Evolutionary conservation across 2,113 vertebrate genomes (phyloP).

Genomic region (Lamprologus lemairii): DNA sequence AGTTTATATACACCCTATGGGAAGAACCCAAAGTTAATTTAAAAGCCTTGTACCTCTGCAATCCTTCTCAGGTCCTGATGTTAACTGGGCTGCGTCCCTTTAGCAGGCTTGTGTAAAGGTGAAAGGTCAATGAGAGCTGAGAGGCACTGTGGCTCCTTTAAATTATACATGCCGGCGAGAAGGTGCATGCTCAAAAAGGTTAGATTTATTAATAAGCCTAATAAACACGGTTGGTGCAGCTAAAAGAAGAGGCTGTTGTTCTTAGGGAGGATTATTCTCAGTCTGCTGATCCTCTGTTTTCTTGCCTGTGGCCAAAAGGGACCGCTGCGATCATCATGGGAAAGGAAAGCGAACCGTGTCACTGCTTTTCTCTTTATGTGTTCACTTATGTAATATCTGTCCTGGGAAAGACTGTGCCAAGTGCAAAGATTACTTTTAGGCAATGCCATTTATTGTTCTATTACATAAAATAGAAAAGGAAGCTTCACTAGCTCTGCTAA

Average conservation of each 20-base stretch:
- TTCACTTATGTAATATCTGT: constrained; percentile 9
- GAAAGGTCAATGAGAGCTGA: not conserved
- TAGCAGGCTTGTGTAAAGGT: not conserved
- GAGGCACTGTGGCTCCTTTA: not conserved
- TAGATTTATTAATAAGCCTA: not conserved
- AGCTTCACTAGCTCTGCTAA: not conserved
- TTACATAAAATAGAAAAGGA: not conserved
- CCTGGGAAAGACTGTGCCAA: not conserved
- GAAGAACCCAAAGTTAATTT: not conserved
- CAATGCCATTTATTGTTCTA: not conserved
- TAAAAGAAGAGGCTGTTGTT: not conserved
- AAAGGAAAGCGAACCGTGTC: not conserved
- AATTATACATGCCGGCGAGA: not conserved
- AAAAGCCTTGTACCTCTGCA: not conserved
- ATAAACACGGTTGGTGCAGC: not conserved
- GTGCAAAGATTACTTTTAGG: not conserved
- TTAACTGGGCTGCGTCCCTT: not conserved
- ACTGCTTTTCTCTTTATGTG: not conserved
- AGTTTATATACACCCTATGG: not conserved
- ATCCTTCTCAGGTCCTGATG: not conserved
- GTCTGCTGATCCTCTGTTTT: constrained; percentile 27
- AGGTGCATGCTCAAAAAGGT: not conserved
- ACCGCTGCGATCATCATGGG: not conserved
- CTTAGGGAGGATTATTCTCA: constrained; percentile 1
- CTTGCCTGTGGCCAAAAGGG: not conserved